phyloP scores from a whole-genome alignment of 2,888 invertebrate species.

The Apotomis capreana region DNA sequence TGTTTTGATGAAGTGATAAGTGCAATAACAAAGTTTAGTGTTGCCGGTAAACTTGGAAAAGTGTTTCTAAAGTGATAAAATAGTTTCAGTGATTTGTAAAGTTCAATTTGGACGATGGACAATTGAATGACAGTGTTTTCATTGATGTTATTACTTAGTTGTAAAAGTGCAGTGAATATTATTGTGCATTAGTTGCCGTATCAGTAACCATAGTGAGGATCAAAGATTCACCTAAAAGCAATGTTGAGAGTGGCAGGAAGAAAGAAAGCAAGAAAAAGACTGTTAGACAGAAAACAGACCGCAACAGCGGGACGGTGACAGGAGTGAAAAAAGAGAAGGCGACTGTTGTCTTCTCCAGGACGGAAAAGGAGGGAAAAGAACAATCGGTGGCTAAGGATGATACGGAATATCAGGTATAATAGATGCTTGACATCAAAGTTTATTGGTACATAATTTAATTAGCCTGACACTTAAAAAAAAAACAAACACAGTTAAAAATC shows the following conservation, averaged over 20 bases:
- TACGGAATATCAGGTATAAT: slow-evolving; percentile 62
- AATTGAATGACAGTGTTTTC: not conserved
- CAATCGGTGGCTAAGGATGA: slow-evolving; percentile 64
- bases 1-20: slow-evolving; percentile 33
- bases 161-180: slow-evolving; percentile 23
- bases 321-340: slow-evolving; percentile 68
- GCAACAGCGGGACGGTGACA: slow-evolving; percentile 77
- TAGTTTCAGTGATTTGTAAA: slow-evolving; percentile 8
- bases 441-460: not conserved
- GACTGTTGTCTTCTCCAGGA: slow-evolving; percentile 64
- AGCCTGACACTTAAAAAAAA: too few relatives aligned
- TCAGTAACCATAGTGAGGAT: slow-evolving; percentile 87
- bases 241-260: slow-evolving; percentile 84
- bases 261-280: slow-evolving; percentile 86
- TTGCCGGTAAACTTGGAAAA: slow-evolving; percentile 23
- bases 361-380: slow-evolving; percentile 67
- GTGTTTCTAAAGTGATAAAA: slow-evolving; percentile 15
- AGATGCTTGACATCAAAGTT: not conserved
- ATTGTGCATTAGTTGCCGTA: slow-evolving; percentile 32
- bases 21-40: slow-evolving; percentile 41
- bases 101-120: not conserved
- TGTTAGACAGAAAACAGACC: slow-evolving; percentile 83
- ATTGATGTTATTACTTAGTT: slow-evolving; percentile 25
- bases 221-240: slow-evolving; percentile 84
- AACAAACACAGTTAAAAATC: too few relatives aligned